Evolutionary conservation across 2,797 vertebrate species (phyloP).

Genomic region (Pangasius macronema): DNA sequence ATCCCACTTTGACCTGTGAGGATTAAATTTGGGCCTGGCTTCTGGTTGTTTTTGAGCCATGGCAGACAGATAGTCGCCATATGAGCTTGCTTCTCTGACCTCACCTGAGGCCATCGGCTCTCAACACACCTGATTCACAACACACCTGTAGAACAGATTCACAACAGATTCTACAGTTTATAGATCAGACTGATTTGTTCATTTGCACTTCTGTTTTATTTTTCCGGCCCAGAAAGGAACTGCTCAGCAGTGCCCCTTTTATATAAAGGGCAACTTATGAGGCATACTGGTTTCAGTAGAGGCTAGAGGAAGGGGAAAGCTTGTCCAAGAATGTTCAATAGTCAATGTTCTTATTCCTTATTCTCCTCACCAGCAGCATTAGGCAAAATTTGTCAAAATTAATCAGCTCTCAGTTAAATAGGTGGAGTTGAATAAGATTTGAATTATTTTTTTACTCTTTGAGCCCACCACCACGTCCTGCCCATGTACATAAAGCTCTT

Average conservation of each 20-base stretch:
- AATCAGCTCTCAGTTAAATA: background rate
- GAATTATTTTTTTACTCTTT: background rate
- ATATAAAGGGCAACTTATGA: background rate
- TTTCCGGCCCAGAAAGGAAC: background rate
- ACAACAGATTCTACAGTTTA: background rate
- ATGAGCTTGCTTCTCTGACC: background rate
- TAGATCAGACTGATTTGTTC: background rate
- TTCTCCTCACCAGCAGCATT: background rate
- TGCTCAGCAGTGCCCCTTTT: background rate
- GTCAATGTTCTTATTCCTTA: background rate
- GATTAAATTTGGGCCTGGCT: slow-evolving; percentile 17
- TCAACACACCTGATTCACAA: background rate
- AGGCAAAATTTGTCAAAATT: background rate
- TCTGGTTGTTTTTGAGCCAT: slow-evolving; percentile 5
- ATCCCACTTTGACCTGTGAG: background rate
- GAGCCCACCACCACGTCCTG: background rate
- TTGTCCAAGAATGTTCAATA: too few species aligned
- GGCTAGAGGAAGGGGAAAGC: background rate
- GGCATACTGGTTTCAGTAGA: background rate
- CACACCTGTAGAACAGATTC: background rate
- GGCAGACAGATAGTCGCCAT: background rate
- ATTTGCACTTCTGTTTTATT: background rate
- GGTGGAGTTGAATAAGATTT: background rate
- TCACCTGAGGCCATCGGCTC: background rate
- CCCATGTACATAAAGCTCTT: background rate